phyloP scores from a whole-genome alignment of 2,888 invertebrate genomes.

The Catocala nupta region DNA sequence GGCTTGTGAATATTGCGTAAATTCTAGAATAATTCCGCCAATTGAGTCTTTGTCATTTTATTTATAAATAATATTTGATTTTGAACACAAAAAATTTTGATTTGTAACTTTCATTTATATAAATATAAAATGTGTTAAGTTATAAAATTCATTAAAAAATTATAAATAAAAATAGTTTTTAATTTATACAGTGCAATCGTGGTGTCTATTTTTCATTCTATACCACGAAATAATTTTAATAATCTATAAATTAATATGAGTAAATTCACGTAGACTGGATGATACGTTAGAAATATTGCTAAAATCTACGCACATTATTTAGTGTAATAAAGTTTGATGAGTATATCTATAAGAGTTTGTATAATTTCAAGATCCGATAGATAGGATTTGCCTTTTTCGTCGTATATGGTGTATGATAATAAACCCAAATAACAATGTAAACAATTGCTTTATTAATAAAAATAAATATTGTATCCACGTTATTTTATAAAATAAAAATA shows the following conservation, averaged over 20 bases:
- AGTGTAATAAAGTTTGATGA: constrained; percentile 51
- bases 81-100: too few species aligned
- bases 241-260: constrained; percentile 26
- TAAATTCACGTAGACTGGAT: constrained; percentile 68
- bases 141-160: not conserved
- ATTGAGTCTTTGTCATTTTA: constrained; percentile 17
- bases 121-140: not conserved
- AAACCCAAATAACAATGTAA: constrained; percentile 26
- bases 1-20: constrained; percentile 79
- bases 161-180: not conserved
- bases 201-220: not conserved
- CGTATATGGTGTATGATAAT: constrained; percentile 33
- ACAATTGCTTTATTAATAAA: constrained; percentile 33
- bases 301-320: constrained; percentile 75
- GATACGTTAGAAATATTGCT: constrained; percentile 64
- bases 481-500: constrained; percentile 11
- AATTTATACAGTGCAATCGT: not conserved
- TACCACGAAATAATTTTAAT: constrained; percentile 5
- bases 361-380: constrained; percentile 43
- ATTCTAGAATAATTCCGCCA: constrained; percentile 50
- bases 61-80: not conserved
- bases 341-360: constrained; percentile 48
- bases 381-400: constrained; percentile 41
- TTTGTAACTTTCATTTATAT: too few species aligned
- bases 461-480: constrained; percentile 21